Percentiles rank a stretch among this genome's conserved stretches.
Evolutionary conservation across 2,888 invertebrate species (phyloP).

Genomic region (Calameuta idolon): DNA sequence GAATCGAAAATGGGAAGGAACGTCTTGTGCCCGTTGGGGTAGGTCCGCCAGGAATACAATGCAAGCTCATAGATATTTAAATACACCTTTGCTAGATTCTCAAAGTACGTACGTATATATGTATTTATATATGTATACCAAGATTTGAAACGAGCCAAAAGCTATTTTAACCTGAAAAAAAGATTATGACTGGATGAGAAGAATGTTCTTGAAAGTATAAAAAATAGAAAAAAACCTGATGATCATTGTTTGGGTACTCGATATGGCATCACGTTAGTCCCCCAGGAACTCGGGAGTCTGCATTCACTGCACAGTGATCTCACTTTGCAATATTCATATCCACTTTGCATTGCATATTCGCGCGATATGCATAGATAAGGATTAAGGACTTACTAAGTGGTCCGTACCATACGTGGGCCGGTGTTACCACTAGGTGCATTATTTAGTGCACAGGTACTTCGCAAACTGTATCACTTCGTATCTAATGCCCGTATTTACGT

Average conservation of each 20-base stretch:
- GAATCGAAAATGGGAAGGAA: conserved; percentile 40
- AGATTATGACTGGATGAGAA: not conserved
- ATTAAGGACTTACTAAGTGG: conserved; percentile 46
- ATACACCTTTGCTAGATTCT: not conserved
- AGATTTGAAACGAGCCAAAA: not conserved
- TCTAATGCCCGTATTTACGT: conserved; percentile 53
- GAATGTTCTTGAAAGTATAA: not conserved
- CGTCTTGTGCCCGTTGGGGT: conserved; percentile 43
- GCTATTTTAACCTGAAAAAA: not conserved
- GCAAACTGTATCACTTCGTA: conserved; percentile 45
- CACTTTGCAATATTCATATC: conserved; percentile 49
- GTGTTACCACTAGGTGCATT: not conserved
- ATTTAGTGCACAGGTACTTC: not conserved
- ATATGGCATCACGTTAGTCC: not conserved
- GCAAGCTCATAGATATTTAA: conserved; percentile 9
- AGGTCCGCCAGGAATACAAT: conserved; percentile 32
- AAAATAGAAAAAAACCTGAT: not conserved
- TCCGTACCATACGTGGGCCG: conserved; percentile 14
- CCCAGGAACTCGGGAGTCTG: not conserved
- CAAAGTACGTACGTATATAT: not conserved
- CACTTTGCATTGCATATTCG: conserved; percentile 54
- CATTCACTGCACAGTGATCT: conserved; percentile 31
- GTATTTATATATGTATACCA: not conserved
- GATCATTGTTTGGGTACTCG: not conserved
- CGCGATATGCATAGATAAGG: conserved; percentile 61